Base-by-base conservation (phyloP, 2,797 vertebrate species). In the Agapornis canus region DNA sequence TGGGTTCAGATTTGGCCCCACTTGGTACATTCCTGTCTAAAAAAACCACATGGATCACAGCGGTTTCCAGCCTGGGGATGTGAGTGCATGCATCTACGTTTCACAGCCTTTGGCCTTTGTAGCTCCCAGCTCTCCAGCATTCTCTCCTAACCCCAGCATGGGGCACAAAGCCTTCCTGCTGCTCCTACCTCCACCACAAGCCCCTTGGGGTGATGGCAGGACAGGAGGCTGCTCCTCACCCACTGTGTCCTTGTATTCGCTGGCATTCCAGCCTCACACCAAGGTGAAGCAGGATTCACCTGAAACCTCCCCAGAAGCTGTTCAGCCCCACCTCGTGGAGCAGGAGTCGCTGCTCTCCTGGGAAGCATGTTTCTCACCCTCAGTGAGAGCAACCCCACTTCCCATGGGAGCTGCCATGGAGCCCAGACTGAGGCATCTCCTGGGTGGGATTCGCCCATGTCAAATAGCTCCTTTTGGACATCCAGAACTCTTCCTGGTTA, bases 261-360 rank as follows among this genome's bases (percentile, higher is more conserved):
- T 29, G 52, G 9, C 5, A 0, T 31, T 32, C 65, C 27, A 40
- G n/a, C 31, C 19, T 63, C 29, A 29, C n/a, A 29, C 15, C 27
- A 15, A 7, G 5, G 16, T 15, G 21, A 35, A 78, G 35, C 0
- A 0, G 59, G n/a, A 54, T 40, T 45, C 69, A 10, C 40, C 45
- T 19, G 57, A 79, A 40, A 31, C 13, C 11, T 20, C 39, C 9
- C 19, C 9, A 6, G 13, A 64, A 39, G 77, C 19, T 60, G 0
- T 8, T 26, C 3, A 4, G 47, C n/a, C 17, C 22, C 0, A 0
- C 26, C 39, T 80, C 6, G 0, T 3, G 1, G 35, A 49, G 21
- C 65, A 29, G 14, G 47, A 31, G 35, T 54, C 54, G 16, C 64
- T 64, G 35, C 69, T 80, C 2, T 0, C n/a, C 27, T 11, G 17